phyloP scores from a whole-genome alignment of 2,888 invertebrate species.

The Azorinus chamasolen region DNA sequence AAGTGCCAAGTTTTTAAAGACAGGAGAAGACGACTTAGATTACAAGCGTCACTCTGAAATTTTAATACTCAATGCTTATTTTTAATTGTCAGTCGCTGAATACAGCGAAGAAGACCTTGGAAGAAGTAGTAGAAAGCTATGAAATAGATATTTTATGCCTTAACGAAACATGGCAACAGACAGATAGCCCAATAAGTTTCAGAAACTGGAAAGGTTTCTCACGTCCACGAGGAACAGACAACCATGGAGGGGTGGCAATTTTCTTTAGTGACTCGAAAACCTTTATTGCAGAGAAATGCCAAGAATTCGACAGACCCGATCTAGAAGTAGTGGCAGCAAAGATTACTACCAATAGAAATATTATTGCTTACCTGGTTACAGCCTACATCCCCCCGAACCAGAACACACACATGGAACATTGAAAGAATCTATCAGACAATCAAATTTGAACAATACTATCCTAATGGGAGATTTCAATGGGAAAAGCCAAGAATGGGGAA shows the following conservation, averaged over 20 bases:
- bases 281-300: slow-evolving; percentile 1
- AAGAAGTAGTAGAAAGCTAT: not conserved
- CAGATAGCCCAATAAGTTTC: not conserved
- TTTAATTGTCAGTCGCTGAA: not conserved
- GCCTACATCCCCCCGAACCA: slow-evolving; percentile 17
- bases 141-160: not conserved
- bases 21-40: not conserved
- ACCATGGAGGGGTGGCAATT: slow-evolving; percentile 15
- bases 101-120: not conserved
- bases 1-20: not conserved
- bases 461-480: slow-evolving; percentile 23
- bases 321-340: not conserved
- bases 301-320: not conserved
- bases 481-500: slow-evolving; percentile 24
- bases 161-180: slow-evolving; percentile 1
- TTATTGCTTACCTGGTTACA: slow-evolving; percentile 2
- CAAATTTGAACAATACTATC: not conserved
- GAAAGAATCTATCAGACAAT: not conserved
- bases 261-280: not conserved
- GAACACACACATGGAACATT: not conserved
- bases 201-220: not conserved
- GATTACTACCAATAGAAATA: slow-evolving; percentile 4
- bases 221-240: slow-evolving; percentile 1
- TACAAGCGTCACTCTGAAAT: not conserved
- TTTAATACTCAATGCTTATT: not conserved